Evolutionary conservation across 2,113 vertebrate species (phyloP), one percentile per base, ranked within the genome.

Genomic region (Morone saxatilis): DNA sequence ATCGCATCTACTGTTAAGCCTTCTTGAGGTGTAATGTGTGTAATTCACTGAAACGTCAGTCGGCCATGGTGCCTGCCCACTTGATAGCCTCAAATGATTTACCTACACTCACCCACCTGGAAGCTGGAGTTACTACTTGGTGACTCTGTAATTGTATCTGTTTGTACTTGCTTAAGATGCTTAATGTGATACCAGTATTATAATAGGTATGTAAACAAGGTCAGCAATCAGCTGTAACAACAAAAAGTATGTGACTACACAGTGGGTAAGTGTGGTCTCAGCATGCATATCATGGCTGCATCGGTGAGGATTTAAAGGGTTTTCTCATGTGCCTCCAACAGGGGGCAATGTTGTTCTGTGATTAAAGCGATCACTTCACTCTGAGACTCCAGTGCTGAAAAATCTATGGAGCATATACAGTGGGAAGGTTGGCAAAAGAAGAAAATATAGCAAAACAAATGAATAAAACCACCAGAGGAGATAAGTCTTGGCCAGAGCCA

Each of bases 301-400:
- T 71, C 19, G 20, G 17, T 36, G 25, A 45, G n/a, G 68, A 61
- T 56, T 41, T 2, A 25, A 76, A 45, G 50, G 31, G 62, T 72
- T 57, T 74, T 88, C 76, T 79, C 68, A n/a, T 31, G 17, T 78
- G 50, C 5, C 20, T 31, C 92, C 95, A 86, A 95, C 59, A 96
- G 95, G 93, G 95, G 95, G 95, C 95, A 96, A 83, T 95, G 92
- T 96, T 94, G 94, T 17, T 85, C 91, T 88, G 90, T 81, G 76
- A 59, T 81, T 92, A 56, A 92, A 87, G 45, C 1, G 20, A 68
- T 79, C 61, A 59, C 36, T 61, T 78, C 60, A 57, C 40, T 13
- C 68, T 48, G 53, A 85, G 67, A 45, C 72, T 76, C 20, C 51
- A 76, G 11, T 81, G 85, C 36, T 87, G 80, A 71, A 38, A 59